Evolutionary conservation across 2,888 invertebrate genomes (phyloP), one percentile per base, ranked within the genome.

Genomic region (Dromius quadrimaculatus): DNA sequence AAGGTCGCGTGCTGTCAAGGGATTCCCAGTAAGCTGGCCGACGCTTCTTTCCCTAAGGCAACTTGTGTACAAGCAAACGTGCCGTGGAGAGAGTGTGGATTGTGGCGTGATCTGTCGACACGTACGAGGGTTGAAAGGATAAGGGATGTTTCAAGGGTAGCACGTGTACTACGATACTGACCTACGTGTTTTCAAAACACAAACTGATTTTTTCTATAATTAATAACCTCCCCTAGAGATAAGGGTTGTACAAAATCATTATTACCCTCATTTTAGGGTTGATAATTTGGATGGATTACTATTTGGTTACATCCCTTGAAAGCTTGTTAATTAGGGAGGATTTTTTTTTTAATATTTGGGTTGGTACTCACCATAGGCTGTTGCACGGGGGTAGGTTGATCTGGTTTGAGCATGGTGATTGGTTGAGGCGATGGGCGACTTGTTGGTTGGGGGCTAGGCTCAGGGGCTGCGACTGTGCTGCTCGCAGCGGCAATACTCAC

Each of bases 301-400:
- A 54, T 54, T 11, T 11, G 13, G 50, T 54, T 54, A 5, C 50
- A 54, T 1, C 9, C 47, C 20, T 22, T 47, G 3, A 47, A 17
- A 28, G 9, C 15, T 8, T 41, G 15, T 11, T 41, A 41, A 41
- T 41, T 15, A 15, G 13, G 41, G n/a, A 1, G 9, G 36, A n/a
- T 11, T 36, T 36, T 36, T 38, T n/a, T n/a, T n/a, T n/a, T n/a
- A n/a, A n/a, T n/a, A n/a, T n/a, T n/a, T n/a, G 32, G 9, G 9
- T 6, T 32, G 9, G 9, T n/a, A 59, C 78, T 77, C 75, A 83
- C 83, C 83, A 83, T 83, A 64, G 83, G 81, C 75, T 83, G 82
- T 75, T 82, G 82, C 74, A 70, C 70, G 61, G 82, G 81, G 76
- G 81, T 79, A 76, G 82, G 78, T 74, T 81, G 80, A 66, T 81